phyloP scores from a whole-genome alignment of 2,888 invertebrate species.

The Ommatoiulus sabulosus region DNA sequence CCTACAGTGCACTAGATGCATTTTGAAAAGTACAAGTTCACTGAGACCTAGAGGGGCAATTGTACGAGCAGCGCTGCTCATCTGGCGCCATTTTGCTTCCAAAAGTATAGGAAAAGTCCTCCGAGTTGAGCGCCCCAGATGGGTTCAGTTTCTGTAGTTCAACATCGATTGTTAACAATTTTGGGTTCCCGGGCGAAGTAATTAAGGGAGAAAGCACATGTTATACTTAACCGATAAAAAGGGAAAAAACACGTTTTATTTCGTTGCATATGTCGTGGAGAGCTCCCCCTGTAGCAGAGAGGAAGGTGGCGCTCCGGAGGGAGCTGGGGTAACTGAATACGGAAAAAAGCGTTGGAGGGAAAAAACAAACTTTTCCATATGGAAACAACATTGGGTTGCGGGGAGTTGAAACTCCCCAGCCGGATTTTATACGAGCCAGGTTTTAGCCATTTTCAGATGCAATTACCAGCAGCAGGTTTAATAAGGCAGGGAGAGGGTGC shows the following conservation, averaged over 20 bases:
- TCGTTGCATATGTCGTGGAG: neutral
- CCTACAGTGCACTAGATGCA: too few relatives aligned
- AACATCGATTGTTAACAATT: constrained; percentile 2
- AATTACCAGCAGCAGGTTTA: neutral
- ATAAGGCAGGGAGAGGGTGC: neutral
- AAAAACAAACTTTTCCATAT: constrained; percentile 12
- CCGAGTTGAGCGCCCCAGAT: neutral
- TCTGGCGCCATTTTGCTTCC: neutral
- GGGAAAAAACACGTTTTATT: constrained; percentile 1
- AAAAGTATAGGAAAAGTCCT: neutral
- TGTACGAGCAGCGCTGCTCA: neutral
- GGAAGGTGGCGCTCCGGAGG: neutral
- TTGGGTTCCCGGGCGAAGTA: neutral
- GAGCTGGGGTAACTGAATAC: neutral
- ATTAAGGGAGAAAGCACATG: neutral
- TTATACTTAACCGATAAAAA: neutral
- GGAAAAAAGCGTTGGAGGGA: neutral
- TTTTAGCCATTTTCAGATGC: neutral
- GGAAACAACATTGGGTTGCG: neutral
- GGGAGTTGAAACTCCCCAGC: neutral
- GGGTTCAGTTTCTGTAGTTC: neutral
- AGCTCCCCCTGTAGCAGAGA: neutral
- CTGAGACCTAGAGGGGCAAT: too few relatives aligned
- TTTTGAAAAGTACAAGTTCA: too few relatives aligned
- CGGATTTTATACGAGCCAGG: neutral